Evolutionary conservation across 2,888 invertebrate species (phyloP), one percentile per base, ranked within the genome.

Genomic region (Drosophila heteroneura): DNA sequence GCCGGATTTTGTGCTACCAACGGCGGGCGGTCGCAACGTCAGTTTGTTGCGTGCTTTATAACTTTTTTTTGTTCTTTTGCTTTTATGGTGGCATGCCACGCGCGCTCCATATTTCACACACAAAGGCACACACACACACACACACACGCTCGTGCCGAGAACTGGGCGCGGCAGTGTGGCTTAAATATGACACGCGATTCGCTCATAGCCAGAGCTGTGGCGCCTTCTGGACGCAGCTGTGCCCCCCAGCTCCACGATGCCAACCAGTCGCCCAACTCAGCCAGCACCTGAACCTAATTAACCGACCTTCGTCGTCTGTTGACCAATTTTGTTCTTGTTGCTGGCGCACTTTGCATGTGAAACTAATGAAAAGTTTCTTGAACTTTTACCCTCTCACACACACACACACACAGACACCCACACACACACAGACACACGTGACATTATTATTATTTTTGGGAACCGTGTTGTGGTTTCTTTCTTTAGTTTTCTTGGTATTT

Each of bases 1-100:
- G 87, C 82, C 85, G 85, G 80, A 89, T 87, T 84, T 86, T 64
- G 74, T 52, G 72, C 76, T 69, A 70, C 79, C 58, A 68, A 63
- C 75, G 65, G 76, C 60, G 61, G 77, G 60, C 60, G 63, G 62
- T 64, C 61, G 47, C 59, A 65, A 32, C 54, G 75, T 65, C 57
- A 63, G 51, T 44, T 70, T 41, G 56, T 67, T 64, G 79, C 68
- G 41, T 53, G 28, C 37, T 19, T 60, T 51, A 33, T 12, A 22
- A n/a, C 7, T 64, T 54, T 66, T 19, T 49, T 26, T 33, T 28
- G 30, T 41, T 12, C 35, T 6, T 30, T 56, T 52, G 14, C 30
- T 63, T 64, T 47, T 37, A 74, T 81, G 67, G 60, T 76, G 70
- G 71, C 74, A 63, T 78, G 81, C 79, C 86, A 87, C 89, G 87